phyloP scores from a whole-genome alignment of 2,797 vertebrate species.

The Spondyliosoma cantharus region DNA sequence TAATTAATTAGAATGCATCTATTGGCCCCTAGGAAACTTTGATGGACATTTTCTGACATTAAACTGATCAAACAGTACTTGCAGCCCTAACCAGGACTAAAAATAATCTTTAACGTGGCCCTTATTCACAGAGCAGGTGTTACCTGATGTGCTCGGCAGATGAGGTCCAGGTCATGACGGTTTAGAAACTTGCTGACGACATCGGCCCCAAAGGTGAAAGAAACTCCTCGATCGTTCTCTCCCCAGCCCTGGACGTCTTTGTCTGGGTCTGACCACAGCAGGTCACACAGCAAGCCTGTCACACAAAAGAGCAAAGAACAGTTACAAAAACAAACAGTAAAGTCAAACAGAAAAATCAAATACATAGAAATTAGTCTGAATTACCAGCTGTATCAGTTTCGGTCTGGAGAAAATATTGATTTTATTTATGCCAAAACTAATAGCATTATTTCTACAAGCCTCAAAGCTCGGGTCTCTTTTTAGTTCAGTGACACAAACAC shows the following conservation, averaged over 20 bases:
- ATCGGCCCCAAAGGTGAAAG: conserved; percentile 94
- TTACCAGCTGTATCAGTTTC: neutral
- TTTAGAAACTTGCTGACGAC: conserved; percentile 97
- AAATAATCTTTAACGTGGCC: neutral
- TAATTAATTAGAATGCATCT: neutral
- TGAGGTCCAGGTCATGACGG: conserved; percentile 94
- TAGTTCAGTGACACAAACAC: neutral
- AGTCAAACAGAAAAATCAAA: neutral
- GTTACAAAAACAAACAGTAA: neutral
- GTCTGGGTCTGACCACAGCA: conserved; percentile 95
- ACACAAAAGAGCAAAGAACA: neutral
- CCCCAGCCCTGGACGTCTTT: conserved; percentile 97
- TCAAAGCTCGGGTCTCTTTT: neutral
- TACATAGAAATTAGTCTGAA: neutral
- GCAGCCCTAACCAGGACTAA: neutral
- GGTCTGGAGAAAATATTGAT: neutral
- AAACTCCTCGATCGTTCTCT: conserved; percentile 94
- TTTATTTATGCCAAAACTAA: neutral
- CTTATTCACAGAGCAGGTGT: neutral
- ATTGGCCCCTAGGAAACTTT: neutral
- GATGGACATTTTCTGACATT: neutral
- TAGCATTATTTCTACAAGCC: neutral
- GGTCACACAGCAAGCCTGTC: conserved; percentile 92
- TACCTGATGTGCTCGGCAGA: conserved; percentile 96
- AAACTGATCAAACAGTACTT: neutral